Evolutionary conservation across 2,113 vertebrate genomes (phyloP).

Genomic region (Pomatorhinus ruficollis): DNA sequence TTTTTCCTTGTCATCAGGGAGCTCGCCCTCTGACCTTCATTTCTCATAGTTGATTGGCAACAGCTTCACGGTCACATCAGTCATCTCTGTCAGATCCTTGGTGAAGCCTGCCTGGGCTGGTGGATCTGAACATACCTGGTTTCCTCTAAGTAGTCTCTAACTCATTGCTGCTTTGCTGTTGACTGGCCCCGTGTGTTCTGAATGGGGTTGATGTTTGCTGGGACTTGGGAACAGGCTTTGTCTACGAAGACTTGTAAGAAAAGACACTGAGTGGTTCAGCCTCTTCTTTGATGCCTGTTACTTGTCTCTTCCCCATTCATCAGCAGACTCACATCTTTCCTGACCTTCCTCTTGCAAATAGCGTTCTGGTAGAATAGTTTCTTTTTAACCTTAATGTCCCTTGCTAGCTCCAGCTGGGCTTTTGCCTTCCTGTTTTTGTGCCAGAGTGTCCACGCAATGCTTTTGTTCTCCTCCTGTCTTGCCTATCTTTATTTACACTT

Average conservation of each 20-base stretch:
- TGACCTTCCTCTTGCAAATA: neutral
- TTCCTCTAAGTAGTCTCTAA: neutral
- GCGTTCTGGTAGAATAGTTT: neutral
- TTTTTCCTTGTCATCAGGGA: neutral
- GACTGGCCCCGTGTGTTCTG: neutral
- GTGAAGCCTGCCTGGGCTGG: neutral
- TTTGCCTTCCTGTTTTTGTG: constrained; percentile 1
- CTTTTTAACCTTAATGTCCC: constrained; percentile 16
- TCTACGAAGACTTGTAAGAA: neutral
- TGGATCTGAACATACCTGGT: neutral
- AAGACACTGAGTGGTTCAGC: neutral
- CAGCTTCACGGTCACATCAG: neutral
- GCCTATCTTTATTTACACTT: constrained; percentile 16
- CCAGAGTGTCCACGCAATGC: neutral
- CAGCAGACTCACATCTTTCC: neutral
- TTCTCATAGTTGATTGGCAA: neutral
- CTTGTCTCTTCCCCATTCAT: constrained; percentile 1
- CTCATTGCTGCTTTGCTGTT: neutral
- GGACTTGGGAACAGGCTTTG: neutral
- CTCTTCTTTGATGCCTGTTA: neutral
- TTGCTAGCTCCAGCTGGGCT: neutral
- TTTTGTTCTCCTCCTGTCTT: constrained; percentile 17
- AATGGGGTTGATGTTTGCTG: neutral
- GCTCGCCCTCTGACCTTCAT: neutral
- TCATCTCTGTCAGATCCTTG: neutral